Base-by-base conservation (phyloP, 2,888 invertebrate species). In the Myathropa florea region DNA sequence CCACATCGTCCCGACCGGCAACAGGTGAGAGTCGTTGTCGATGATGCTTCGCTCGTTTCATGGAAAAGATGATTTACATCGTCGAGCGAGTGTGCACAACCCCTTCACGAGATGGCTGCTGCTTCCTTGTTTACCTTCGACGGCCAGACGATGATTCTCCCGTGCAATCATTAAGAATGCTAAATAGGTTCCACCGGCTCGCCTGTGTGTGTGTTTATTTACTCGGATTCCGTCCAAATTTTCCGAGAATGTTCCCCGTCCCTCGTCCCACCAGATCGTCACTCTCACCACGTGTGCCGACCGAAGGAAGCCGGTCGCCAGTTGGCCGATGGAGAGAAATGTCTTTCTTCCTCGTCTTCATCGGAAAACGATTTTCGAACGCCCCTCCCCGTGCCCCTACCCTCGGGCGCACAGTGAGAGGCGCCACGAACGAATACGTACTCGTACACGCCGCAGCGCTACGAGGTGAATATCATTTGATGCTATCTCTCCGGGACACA, bases 401-500 rank as follows among this genome's bases (percentile, higher is more conserved):
- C 18, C 14, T n/a, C 14, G 7, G 39, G 28, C 60, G 55, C n/a
- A n/a, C 33, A 24, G 26, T 12, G 63, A 75, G 85, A 46, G 46
- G 84, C 84, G 84, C 84, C 84, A 85, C 71, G 63, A 39, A 67
- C 4, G 21, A 23, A 59, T 59, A 59, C 60, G 65, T 79, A 78
- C 53, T 24, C 60, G 65, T 79, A 78, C 53, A 28, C 46, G 46
- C n/a, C 46, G 39, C n/a, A 63, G 64, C 39, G 78, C 70, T 76
- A 55, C 39, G 72, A 78, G 77, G 73, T 81, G 81, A 80, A 85
- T 85, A 85, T 81, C 77, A 85, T 81, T 77, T 61, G 85, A 85
- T 85, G 77, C 68, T 85, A 85, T 85, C 85, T 85, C 85, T 85
- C 81, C 77, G 77, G 77, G 85, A 85, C 73, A 70, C 82, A 81